A percentile compares a stretch with the other conserved stretches of the same genome.
phyloP scores from a whole-genome alignment of 2,797 vertebrate genomes.

The Paratrypauchen microcephalus region DNA sequence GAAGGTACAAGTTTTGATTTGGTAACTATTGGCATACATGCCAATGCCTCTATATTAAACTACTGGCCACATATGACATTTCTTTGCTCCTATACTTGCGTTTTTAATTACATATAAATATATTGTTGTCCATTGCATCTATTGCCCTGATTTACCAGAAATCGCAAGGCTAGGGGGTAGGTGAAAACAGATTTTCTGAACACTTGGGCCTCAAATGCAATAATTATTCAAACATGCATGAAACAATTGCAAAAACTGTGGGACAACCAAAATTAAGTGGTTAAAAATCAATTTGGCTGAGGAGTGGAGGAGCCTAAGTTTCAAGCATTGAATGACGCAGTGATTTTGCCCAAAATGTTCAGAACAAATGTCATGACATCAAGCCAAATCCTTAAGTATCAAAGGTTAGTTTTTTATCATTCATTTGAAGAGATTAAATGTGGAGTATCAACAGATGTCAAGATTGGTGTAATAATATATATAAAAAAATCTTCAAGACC shows the following conservation, averaged over 20 bases:
- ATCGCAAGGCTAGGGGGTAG: background rate
- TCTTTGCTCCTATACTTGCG: background rate
- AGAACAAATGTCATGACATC: too few relatives aligned
- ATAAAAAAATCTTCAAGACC: too few relatives aligned
- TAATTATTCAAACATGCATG: background rate
- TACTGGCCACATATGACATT: background rate
- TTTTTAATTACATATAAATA: too few relatives aligned
- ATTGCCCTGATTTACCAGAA: background rate
- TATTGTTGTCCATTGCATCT: too few relatives aligned
- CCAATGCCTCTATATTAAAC: background rate
- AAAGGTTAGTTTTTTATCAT: too few relatives aligned
- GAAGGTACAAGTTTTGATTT: constrained; percentile 77
- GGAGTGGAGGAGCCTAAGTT: background rate
- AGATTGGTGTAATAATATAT: too few relatives aligned
- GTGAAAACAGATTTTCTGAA: background rate
- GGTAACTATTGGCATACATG: background rate
- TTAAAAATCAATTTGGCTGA: background rate
- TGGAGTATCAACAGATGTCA: too few relatives aligned
- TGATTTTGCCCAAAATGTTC: background rate
- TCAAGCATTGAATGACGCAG: background rate
- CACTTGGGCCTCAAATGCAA: background rate
- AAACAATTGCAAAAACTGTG: background rate
- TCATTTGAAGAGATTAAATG: too few relatives aligned
- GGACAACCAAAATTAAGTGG: background rate
- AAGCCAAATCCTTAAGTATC: too few relatives aligned